Evolutionary conservation across 2,113 vertebrate genomes (phyloP), one percentile per base, ranked within the genome.

Genomic region (Gulo gulo): DNA sequence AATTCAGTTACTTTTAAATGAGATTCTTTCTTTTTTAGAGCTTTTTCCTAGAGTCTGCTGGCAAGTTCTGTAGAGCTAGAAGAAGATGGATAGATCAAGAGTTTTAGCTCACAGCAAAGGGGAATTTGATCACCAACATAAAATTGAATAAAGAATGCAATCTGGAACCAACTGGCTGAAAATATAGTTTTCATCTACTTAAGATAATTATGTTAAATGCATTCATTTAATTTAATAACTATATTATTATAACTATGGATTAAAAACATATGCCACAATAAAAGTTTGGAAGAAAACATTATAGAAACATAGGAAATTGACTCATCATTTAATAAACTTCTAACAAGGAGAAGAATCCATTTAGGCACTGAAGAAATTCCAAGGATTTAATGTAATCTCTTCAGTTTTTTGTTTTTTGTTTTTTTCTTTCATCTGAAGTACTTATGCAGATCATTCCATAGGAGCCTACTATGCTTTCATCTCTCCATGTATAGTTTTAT

Each of bases 191-290:
- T 85, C 36, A 63, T 84, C 50, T 50, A 57, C 71, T 97, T 73
- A 88, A 83, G 82, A 95, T 83, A 97, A 96, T 92, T 93, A 82
- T 50, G 20, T 45, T 89, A 94, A 91, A 84, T 79, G 39, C 0
- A 15, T 2, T 86, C 36, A 88, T 74, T 97, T 73, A 94, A 97
- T 95, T 93, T 97, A 96, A 93, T 84, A 97, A 95, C 52, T 90
- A 61, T 36, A 29, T 61, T 45, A 34, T 61, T 84, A 26, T 93
- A 91, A 94, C 39, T 45, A 61, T 63, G 36, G 15, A 57, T 91
- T 90, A 42, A 15, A 10, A 76, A 18, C 18, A 76, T 74, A 82
- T 42, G 15, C n/a, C 57, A 59, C 23, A 80, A 78, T 59, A 59
- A 80, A 73, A 65, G 63, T 45, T 80, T 36, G 81, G 55, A 81